These are phyloP conservation scores for Lasaia peninsularis DNA, from an alignment of 1,140 invertebrate species.

Conservation along the genomic window DNA sequence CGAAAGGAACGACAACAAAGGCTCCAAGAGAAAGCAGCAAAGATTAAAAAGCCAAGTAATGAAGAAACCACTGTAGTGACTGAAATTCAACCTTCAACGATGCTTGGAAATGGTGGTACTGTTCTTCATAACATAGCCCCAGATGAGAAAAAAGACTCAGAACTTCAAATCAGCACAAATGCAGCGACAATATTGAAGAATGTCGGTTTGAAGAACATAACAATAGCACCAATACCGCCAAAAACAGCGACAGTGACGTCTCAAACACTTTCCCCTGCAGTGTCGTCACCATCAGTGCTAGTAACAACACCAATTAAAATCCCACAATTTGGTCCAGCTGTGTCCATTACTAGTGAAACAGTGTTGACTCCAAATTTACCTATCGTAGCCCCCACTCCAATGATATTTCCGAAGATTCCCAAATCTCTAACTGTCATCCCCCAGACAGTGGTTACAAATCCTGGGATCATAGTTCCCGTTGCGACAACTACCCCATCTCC, in stretches of 20 bases:
- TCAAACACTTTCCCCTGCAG: slow-evolving; percentile 31
- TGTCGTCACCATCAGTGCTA: slow-evolving; percentile 38
- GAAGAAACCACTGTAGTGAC: slow-evolving; percentile 50
- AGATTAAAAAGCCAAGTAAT: slow-evolving; percentile 31
- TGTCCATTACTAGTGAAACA: slow-evolving; percentile 48
- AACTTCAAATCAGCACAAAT: slow-evolving; percentile 44
- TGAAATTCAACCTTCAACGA: slow-evolving; percentile 47
- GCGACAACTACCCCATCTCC: slow-evolving; percentile 24
- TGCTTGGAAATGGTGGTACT: slow-evolving; percentile 52
- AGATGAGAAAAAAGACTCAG: slow-evolving; percentile 41
- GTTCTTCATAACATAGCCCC: slow-evolving; percentile 44
- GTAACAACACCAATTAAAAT: slow-evolving; percentile 48
- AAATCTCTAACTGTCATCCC: slow-evolving; percentile 87
- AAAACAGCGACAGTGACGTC: slow-evolving; percentile 60
- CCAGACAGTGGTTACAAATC: slow-evolving; percentile 78
- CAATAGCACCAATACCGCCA: slow-evolving; percentile 62
- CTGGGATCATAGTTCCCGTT: slow-evolving; percentile 69
- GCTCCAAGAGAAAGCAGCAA: slow-evolving; percentile 72
- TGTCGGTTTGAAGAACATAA: slow-evolving; percentile 72
- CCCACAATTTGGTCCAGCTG: slow-evolving; percentile 42
- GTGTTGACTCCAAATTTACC: slow-evolving; percentile 30
- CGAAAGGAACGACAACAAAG: slow-evolving; percentile 80
- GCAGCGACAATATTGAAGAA: slow-evolving; percentile 68
- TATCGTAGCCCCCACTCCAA: slow-evolving; percentile 26
- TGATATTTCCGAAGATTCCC: slow-evolving; percentile 83